A percentile compares a stretch with the other conserved stretches of the same genome.
These are phyloP conservation scores for Cordilura impudica DNA, from an alignment of 2,888 invertebrate species.

Conservation along the genomic window DNA sequence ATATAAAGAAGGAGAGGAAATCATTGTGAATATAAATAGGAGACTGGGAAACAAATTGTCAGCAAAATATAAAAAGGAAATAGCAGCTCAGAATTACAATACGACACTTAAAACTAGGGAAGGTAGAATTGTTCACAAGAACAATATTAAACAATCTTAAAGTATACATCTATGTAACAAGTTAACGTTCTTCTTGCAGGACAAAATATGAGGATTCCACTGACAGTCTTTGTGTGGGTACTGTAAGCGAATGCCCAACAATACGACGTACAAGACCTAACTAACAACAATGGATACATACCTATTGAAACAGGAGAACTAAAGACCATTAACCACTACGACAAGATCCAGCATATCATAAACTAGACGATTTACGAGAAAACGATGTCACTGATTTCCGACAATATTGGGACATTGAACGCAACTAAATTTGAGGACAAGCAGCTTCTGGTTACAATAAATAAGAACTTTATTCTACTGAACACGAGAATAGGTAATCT, in stretches of 20 bases:
- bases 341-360: neutral
- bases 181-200: neutral
- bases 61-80: neutral
- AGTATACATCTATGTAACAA: neutral
- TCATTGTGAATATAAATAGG: conserved; percentile 22
- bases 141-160: neutral
- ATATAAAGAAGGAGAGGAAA: conserved; percentile 11
- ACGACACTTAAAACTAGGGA: no score
- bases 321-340: no score
- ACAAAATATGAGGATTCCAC: neutral
- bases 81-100: neutral
- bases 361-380: neutral
- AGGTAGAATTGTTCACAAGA: neutral
- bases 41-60: no score
- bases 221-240: no score
- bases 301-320: neutral
- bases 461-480: no score
- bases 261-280: neutral
- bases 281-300: no score
- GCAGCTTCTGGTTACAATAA: no score
- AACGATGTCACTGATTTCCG: no score
- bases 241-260: no score
- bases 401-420: no score
- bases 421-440: no score
- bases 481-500: no score